Evolutionary conservation across 2,797 vertebrate genomes (phyloP).

Genomic region (Cyclopterus lumpus): DNA sequence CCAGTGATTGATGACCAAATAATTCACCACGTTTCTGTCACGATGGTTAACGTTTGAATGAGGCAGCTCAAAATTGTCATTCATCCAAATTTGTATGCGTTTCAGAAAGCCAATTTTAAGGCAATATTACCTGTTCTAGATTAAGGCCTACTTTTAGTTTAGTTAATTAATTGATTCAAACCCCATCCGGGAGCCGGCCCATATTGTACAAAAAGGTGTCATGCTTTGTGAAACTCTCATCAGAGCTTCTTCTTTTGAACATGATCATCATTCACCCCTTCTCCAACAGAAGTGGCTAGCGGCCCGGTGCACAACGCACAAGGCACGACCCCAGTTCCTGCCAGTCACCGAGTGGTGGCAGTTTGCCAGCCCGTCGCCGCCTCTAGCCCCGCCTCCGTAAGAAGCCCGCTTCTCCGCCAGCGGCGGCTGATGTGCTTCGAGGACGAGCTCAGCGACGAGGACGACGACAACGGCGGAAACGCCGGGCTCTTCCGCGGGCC

Average conservation of each 20-base stretch:
- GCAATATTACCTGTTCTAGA: too few relatives aligned
- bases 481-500: neutral
- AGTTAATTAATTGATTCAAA: too few relatives aligned
- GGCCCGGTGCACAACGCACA: neutral
- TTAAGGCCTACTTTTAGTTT: neutral
- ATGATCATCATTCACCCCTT: constrained; percentile 14
- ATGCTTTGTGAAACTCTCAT: neutral
- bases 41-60: neutral
- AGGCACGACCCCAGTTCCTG: constrained; percentile 58
- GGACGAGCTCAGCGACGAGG: constrained; percentile 77
- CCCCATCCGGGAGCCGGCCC: neutral
- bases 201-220: neutral
- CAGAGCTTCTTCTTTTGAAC: neutral
- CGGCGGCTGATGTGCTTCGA: constrained; percentile 86
- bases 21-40: neutral
- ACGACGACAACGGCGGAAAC: constrained; percentile 5
- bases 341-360: constrained; percentile 69
- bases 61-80: neutral
- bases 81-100: too few relatives aligned
- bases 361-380: constrained; percentile 78
- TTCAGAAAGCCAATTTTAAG: neutral
- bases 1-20: neutral
- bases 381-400: constrained; percentile 83
- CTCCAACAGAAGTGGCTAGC: constrained; percentile 19
- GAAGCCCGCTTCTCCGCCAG: constrained; percentile 91